These are phyloP conservation scores for Xestia c-nigrum DNA, from an alignment of 2,888 invertebrate genomes.

Conservation along the genomic window DNA sequence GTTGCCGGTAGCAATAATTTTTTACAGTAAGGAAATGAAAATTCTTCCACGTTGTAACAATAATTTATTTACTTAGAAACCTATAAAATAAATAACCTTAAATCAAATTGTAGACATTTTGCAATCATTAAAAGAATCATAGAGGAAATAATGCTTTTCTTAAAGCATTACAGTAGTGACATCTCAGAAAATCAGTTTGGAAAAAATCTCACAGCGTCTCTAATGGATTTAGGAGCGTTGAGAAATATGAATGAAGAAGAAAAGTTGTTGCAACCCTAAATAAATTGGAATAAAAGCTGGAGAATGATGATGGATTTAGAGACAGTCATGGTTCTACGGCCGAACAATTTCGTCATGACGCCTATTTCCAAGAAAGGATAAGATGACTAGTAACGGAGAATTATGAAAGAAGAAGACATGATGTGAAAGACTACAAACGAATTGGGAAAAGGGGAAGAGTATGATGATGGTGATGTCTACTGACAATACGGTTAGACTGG, in stretches of 20 bases:
- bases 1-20: background rate
- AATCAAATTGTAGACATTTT: background rate
- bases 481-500: background rate
- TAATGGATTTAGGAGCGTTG: background rate
- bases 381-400: too few relatives aligned
- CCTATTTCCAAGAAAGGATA: too few relatives aligned
- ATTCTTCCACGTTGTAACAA: background rate
- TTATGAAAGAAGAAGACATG: too few relatives aligned
- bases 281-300: background rate
- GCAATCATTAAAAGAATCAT: background rate
- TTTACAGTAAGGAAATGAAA: background rate
- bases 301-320: background rate
- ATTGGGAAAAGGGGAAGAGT: too few relatives aligned
- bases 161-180: too few relatives aligned
- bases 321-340: background rate
- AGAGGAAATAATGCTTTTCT: too few relatives aligned
- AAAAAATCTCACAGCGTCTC: background rate
- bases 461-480: background rate
- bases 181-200: background rate
- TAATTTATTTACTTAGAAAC: conserved; percentile 8
- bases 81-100: conserved; percentile 49
- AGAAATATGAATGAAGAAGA: background rate
- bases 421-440: too few relatives aligned
- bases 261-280: background rate
- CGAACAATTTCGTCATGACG: background rate